These are phyloP conservation scores for Malacoraja senta DNA, from an alignment of 2,797 vertebrate species.

Conservation along the genomic window DNA sequence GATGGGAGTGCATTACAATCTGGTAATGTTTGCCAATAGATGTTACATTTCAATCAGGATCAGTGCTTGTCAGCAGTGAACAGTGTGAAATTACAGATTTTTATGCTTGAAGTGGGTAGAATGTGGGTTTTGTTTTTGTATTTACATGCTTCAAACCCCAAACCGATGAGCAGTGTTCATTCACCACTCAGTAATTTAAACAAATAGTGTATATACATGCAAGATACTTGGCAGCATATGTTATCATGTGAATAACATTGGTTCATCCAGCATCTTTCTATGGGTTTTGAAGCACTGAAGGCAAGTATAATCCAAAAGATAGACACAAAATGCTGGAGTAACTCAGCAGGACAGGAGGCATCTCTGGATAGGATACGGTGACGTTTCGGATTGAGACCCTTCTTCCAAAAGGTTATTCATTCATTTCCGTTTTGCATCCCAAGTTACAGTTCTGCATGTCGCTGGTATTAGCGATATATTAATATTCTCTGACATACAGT, in stretches of 20 bases:
- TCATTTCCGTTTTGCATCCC: neutral
- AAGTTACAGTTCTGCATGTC: neutral
- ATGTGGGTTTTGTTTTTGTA: neutral
- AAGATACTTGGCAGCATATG: neutral
- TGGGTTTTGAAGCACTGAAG: neutral
- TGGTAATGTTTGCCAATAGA: neutral
- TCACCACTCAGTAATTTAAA: neutral
- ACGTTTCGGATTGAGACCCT: no score
- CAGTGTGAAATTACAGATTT: neutral
- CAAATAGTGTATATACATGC: neutral
- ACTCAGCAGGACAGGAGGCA: no score
- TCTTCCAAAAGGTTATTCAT: neutral
- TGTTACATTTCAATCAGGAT: conserved; percentile 17
- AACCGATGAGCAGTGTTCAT: neutral
- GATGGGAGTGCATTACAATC: neutral
- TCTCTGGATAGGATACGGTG: no score
- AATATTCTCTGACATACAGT: neutral
- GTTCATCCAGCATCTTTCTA: neutral
- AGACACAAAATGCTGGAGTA: no score
- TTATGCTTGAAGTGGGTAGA: neutral
- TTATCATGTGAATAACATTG: neutral
- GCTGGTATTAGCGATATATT: neutral
- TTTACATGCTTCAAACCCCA: neutral
- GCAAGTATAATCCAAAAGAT: neutral
- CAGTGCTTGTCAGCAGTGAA: neutral